Conservation (phyloP, 2,888 invertebrate species). For the Eristalis arbustorum region DNA sequence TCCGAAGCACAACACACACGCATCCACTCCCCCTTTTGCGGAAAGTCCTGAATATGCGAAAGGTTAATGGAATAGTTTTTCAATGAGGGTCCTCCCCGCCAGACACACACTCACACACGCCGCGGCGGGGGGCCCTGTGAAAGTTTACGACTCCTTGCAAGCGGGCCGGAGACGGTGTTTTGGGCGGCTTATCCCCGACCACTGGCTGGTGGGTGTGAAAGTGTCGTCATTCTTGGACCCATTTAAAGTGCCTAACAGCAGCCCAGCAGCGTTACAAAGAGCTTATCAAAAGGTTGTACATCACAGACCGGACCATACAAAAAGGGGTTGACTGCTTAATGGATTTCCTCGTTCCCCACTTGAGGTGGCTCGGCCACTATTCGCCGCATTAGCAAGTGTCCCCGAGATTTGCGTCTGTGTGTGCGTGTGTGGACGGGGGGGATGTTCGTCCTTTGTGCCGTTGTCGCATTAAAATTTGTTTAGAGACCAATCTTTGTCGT, state of each 20-base stretch:
- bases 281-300: conserved; percentile 52
- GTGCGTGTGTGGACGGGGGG: not conserved
- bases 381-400: not conserved
- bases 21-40: not conserved
- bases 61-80: conserved; percentile 62
- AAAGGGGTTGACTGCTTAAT: conserved; percentile 62
- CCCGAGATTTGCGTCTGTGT: not conserved
- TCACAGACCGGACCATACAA: conserved; percentile 32
- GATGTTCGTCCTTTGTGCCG: conserved; percentile 8
- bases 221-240: conserved; percentile 31
- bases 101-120: not conserved
- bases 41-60: conserved; percentile 46
- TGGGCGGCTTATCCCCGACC: not conserved
- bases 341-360: conserved; percentile 30
- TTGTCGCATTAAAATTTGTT: conserved; percentile 41
- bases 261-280: conserved; percentile 29
- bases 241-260: conserved; percentile 41
- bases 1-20: not conserved
- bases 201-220: conserved; percentile 15
- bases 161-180: not conserved
- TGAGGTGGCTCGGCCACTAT: not conserved
- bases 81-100: conserved; percentile 11
- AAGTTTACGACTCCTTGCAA: not conserved
- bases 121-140: not conserved
- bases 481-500: conserved; percentile 19